Evolutionary conservation across 30 jellyfish, hydroid and myxozoan genomes (phyloP), one percentile per base, ranked within the genome.

Genomic region (Catostylus mosaicus): DNA sequence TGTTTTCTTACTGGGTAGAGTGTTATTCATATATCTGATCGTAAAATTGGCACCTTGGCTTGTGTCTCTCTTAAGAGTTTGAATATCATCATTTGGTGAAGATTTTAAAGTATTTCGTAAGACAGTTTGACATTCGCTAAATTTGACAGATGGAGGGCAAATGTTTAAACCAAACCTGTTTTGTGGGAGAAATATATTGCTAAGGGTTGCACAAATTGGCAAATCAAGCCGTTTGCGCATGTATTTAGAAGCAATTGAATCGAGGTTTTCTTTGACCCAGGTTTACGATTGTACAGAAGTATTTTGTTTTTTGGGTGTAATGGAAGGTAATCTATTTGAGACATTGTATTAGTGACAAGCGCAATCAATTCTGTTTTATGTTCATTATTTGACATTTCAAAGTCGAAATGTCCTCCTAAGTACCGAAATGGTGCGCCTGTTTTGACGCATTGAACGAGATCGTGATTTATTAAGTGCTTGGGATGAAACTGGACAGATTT

Each of bases 181-280:
- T 22, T 22, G 36, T 6, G 72, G 72, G 20, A 59, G 72, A 59
- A 9, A 6, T 6, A 59, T 59, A 30, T 24, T 24, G 54, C 64
- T 69, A 27, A 69, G 32, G 19, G 71, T 37, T 11, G 62, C 32
- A 37, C 82, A 9, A 31, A 69, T 35, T 69, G 82, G 82, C 24
- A 69, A 73, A 27, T 69, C 82, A 7, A 69, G 65, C 82, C 82
- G 33, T 34, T 30, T 52, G 4, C 82, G 70, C 27, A 69, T 35
- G 82, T 30, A 69, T 69, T 19, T 45, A 4, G 36, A 19, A 8
- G 33, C 82, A 12, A 69, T 19, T 8, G n/a, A 9, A 40, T 69
- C 70, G 10, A 69, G 70, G 47, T 69, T 69, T 34, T 69, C 82
- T 8, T 22, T 31, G 14, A 69, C 26, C 70, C 71, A 31, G 4